Percentiles rank a stretch among this genome's conserved stretches.
These are phyloP conservation scores for Druon quercuslanigerum DNA, from an alignment of 1,140 invertebrate species.

Conservation along the genomic window DNA sequence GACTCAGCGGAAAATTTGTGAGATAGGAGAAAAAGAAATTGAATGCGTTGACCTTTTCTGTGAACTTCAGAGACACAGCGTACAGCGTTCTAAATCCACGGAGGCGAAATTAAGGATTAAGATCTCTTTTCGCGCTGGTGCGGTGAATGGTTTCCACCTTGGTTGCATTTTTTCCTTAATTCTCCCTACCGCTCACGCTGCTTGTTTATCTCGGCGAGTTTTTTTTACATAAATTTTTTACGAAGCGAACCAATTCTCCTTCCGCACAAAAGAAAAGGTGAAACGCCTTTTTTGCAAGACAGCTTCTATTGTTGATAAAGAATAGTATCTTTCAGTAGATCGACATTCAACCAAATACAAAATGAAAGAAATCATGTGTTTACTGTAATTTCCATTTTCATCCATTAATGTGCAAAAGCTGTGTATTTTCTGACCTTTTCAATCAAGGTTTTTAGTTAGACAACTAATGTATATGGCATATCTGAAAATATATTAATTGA, in stretches of 20 bases:
- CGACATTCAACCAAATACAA: not conserved
- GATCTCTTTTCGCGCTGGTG: not conserved
- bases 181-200: not conserved
- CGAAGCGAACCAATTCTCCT: constrained; percentile 13
- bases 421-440: too few relatives aligned
- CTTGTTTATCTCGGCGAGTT: constrained; percentile 12
- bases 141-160: not conserved
- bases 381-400: not conserved
- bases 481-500: too few relatives aligned
- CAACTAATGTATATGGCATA: too few relatives aligned
- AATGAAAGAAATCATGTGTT: not conserved
- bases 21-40: constrained; percentile 23
- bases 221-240: constrained; percentile 18
- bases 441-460: too few relatives aligned
- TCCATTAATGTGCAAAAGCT: too few relatives aligned
- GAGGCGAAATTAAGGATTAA: constrained; percentile 26
- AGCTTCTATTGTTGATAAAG: constrained; percentile 18
- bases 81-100: constrained; percentile 22
- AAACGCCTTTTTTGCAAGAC: constrained; percentile 2
- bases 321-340: not conserved
- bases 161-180: constrained; percentile 8
- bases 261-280: not conserved
- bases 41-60: constrained; percentile 25
- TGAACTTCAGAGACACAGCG: constrained; percentile 6
- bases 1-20: constrained; percentile 22